A percentile compares a stretch with the other conserved stretches of the same genome.
These are phyloP conservation scores for Chouioia cunea DNA, from an alignment of 2,888 invertebrate genomes.

Conservation along the genomic window DNA sequence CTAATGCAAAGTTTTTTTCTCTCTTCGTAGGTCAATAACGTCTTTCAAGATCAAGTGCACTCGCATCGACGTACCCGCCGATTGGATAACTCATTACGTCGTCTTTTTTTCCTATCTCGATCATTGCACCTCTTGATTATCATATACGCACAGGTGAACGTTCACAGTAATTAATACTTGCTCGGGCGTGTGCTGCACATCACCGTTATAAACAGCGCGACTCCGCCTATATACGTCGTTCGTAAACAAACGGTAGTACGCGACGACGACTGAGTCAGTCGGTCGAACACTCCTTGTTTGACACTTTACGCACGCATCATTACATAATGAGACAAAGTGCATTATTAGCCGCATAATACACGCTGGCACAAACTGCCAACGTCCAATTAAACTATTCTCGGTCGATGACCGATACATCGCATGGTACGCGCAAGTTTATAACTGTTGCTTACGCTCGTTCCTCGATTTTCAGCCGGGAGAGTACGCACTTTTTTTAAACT, in stretches of 20 bases:
- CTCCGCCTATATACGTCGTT: background rate
- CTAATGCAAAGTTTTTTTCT: slow-evolving; percentile 20
- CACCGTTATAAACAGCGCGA: slow-evolving; percentile 7
- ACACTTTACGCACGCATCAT: slow-evolving; percentile 30
- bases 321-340: slow-evolving; percentile 46
- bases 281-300: slow-evolving; percentile 24
- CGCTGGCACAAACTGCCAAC: slow-evolving; percentile 41
- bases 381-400: slow-evolving; percentile 45
- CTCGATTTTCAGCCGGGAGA: too few relatives aligned
- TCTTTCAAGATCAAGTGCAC: slow-evolving; percentile 41
- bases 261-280: slow-evolving; percentile 40
- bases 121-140: slow-evolving; percentile 17
- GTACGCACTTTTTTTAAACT: too few relatives aligned
- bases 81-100: slow-evolving; percentile 20
- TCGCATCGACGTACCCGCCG: background rate
- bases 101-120: slow-evolving; percentile 2
- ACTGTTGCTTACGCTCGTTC: too few relatives aligned
- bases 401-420: slow-evolving; percentile 49
- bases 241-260: slow-evolving; percentile 29
- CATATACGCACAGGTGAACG: slow-evolving; percentile 1
- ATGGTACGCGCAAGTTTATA: too few relatives aligned
- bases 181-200: background rate
- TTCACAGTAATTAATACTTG: slow-evolving; percentile 10
- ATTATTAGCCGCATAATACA: slow-evolving; percentile 39
- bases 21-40: slow-evolving; percentile 15